Percentiles rank a stretch among this genome's conserved stretches.
Evolutionary conservation across 2,797 vertebrate species (phyloP).

Genomic region (Hippocampus kuda): DNA sequence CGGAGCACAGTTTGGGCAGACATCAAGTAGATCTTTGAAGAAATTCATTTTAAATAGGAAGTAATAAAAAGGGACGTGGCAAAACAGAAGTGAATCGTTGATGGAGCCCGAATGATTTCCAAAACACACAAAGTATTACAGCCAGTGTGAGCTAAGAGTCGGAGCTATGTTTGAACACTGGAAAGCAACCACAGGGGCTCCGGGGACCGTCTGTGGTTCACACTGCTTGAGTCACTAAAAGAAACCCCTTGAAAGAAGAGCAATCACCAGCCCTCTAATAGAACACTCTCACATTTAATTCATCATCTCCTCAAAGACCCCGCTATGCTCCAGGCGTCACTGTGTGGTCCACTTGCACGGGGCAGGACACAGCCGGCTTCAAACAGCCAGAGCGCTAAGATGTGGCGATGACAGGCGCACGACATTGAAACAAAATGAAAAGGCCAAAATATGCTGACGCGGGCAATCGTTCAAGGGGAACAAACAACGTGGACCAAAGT

Average conservation of each 20-base stretch:
- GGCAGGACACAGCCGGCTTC: slow-evolving; percentile 27
- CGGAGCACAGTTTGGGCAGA: background rate
- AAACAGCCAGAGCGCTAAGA: slow-evolving; percentile 48
- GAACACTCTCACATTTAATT: slow-evolving; percentile 36
- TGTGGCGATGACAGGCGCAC: slow-evolving; percentile 48
- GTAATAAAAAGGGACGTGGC: slow-evolving; percentile 1
- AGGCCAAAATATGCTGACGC: slow-evolving; percentile 12
- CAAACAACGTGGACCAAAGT: slow-evolving; percentile 8
- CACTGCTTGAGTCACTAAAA: slow-evolving; percentile 27
- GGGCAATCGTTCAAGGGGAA: slow-evolving; percentile 20
- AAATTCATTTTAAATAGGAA: background rate
- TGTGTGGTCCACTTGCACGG: slow-evolving; percentile 49
- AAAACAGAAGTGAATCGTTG: slow-evolving; percentile 3
- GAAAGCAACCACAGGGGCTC: slow-evolving; percentile 36
- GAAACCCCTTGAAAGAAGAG: slow-evolving; percentile 44
- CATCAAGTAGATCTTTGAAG: background rate
- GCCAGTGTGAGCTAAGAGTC: slow-evolving; percentile 11
- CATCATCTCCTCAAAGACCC: slow-evolving; percentile 43
- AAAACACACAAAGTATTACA: slow-evolving; percentile 4
- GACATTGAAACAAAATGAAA: slow-evolving; percentile 14
- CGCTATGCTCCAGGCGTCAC: slow-evolving; percentile 33
- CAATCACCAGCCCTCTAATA: slow-evolving; percentile 58
- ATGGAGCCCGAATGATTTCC: slow-evolving; percentile 3
- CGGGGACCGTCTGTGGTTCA: slow-evolving; percentile 37
- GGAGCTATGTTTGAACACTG: slow-evolving; percentile 24